Conservation (phyloP, 2,797 vertebrate species). For the Thaleichthys pacificus region DNA sequence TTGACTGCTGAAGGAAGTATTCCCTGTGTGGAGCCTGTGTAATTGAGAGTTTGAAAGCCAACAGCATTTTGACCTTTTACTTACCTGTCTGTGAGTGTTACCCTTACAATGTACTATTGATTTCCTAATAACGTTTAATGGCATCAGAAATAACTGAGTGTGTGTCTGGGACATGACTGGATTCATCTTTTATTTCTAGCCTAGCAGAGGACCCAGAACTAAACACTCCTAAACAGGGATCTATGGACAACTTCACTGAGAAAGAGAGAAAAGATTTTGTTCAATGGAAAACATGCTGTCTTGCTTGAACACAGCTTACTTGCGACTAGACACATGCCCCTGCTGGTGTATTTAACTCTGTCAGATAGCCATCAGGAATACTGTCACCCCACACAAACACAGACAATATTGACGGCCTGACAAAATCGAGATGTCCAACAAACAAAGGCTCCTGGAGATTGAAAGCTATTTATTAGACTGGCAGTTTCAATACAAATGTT, state of each 20-base stretch:
- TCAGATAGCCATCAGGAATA: slow-evolving; percentile 1
- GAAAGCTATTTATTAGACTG: slow-evolving; percentile 16
- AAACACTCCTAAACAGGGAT: too few species aligned
- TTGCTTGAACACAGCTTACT: neutral
- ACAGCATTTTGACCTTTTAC: too few species aligned
- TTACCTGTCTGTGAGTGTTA: too few species aligned
- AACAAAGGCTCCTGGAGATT: slow-evolving; percentile 22
- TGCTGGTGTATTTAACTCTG: slow-evolving; percentile 3
- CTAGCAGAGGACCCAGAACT: too few species aligned
- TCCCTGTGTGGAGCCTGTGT: too few species aligned
- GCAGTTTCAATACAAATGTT: slow-evolving; percentile 26
- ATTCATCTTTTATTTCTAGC: too few species aligned
- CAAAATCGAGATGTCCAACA: slow-evolving; percentile 14
- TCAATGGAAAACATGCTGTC: neutral
- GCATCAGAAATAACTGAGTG: too few species aligned
- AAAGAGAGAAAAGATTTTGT: neutral
- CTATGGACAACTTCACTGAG: neutral
- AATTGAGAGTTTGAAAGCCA: too few species aligned
- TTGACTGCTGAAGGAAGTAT: too few species aligned
- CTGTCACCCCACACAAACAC: neutral
- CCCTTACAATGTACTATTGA: too few species aligned
- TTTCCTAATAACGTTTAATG: too few species aligned
- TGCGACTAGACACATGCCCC: neutral
- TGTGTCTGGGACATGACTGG: too few species aligned
- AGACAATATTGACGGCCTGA: neutral